A percentile compares a stretch with the other conserved stretches of the same genome.
phyloP scores from a whole-genome alignment of 2,113 vertebrate genomes.

The Lutjanus erythropterus region DNA sequence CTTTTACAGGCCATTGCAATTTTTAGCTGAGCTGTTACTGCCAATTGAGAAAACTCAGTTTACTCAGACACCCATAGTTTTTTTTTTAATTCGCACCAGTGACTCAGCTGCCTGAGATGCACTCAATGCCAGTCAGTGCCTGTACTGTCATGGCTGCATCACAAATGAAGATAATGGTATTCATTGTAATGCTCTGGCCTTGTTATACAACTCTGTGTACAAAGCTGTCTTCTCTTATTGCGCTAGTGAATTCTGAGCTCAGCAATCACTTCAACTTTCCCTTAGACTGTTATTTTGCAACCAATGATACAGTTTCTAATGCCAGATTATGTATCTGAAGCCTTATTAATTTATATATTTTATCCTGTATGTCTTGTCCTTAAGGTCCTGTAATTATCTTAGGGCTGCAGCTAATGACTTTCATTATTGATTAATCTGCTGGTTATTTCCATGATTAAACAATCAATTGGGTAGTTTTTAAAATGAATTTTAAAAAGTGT shows the following conservation, averaged over 20 bases:
- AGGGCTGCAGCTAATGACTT: no score
- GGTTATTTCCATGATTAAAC: no score
- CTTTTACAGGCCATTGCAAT: constrained; percentile 4
- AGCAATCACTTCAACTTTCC: neutral
- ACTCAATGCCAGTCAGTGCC: constrained; percentile 49
- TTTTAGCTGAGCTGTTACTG: constrained; percentile 22
- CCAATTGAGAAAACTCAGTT: constrained; percentile 32
- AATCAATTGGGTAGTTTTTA: no score
- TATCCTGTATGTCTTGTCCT: neutral
- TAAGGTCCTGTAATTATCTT: neutral
- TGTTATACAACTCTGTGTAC: constrained; percentile 43
- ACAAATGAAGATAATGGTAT: constrained; percentile 54
- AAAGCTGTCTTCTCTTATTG: constrained; percentile 62
- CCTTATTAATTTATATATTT: neutral
- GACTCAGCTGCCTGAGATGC: constrained; percentile 7
- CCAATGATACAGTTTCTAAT: neutral
- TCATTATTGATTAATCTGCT: no score
- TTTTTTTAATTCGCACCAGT: constrained; percentile 28
- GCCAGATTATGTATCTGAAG: neutral
- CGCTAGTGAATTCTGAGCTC: constrained; percentile 19
- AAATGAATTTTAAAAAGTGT: no score
- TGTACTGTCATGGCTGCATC: constrained; percentile 22
- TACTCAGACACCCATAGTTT: constrained; percentile 18
- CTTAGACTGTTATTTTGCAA: neutral
- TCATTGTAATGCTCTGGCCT: constrained; percentile 54